These are phyloP conservation scores for Clusia tigrina DNA, from an alignment of 2,888 invertebrate genomes.

Conservation along the genomic window DNA sequence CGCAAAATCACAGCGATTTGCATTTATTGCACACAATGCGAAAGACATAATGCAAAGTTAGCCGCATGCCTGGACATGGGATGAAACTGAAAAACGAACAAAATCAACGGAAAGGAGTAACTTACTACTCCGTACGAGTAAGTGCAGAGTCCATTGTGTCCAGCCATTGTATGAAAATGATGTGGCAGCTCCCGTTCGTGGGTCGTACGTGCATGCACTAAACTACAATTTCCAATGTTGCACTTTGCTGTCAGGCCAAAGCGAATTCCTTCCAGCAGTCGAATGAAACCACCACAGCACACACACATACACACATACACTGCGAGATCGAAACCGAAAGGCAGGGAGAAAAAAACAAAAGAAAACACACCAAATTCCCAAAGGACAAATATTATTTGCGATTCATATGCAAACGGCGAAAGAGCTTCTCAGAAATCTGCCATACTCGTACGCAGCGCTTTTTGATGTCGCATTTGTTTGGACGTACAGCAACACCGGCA, in stretches of 20 bases:
- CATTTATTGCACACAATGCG: background rate
- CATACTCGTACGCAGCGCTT: too few relatives aligned
- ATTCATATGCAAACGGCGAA: conserved; percentile 3
- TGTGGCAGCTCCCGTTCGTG: background rate
- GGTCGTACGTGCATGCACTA: background rate
- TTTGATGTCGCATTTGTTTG: too few relatives aligned
- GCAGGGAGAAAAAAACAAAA: too few relatives aligned
- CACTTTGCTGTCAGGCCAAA: background rate
- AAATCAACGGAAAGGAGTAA: too few relatives aligned
- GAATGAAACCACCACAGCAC: too few relatives aligned
- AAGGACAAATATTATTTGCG: background rate
- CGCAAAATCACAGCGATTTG: conserved; percentile 1
- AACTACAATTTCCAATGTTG: background rate
- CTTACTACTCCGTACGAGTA: too few relatives aligned
- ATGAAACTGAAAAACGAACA: too few relatives aligned
- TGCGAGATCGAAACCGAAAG: too few relatives aligned
- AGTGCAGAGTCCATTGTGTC: background rate
- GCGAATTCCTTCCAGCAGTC: background rate
- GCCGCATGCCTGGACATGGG: background rate
- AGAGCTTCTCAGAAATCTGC: conserved; percentile 2
- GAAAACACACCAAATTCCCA: background rate
- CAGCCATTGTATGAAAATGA: conserved; percentile 10
- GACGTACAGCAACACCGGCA: too few relatives aligned
- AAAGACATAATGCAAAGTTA: background rate
- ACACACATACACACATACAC: too few relatives aligned